Percentiles rank a stretch among this genome's conserved stretches.
phyloP scores from a whole-genome alignment of 64 coral and sea anemone species.

The Acropora yongei region DNA sequence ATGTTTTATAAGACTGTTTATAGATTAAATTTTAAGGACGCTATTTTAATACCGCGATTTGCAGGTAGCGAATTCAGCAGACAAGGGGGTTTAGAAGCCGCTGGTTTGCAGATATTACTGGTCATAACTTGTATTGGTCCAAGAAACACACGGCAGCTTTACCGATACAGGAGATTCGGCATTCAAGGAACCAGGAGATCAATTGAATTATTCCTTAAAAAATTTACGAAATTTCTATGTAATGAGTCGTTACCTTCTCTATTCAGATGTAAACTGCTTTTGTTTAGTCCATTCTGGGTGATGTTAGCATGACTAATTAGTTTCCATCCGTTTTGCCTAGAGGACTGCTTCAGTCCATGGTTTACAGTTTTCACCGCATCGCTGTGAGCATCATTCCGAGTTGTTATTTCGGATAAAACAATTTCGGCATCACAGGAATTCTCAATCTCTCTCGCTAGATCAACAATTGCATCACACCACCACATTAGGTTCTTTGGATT shows the following conservation, averaged over 20 bases:
- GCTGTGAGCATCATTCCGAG: not conserved
- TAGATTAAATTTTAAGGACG: too few relatives aligned
- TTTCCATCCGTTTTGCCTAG: not conserved
- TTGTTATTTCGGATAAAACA: conserved; percentile 2
- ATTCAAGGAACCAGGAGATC: conserved; percentile 11
- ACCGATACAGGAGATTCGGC: not conserved
- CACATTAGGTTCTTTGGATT: not conserved
- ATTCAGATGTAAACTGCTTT: not conserved
- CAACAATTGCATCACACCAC: not conserved
- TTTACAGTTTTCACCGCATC: not conserved
- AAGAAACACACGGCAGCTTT: not conserved
- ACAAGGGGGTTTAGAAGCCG: too few relatives aligned
- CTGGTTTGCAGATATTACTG: too few relatives aligned
- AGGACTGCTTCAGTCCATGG: not conserved
- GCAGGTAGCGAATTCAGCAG: too few relatives aligned
- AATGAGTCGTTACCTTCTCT: not conserved
- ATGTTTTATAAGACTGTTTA: conserved; percentile 2
- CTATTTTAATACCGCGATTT: not conserved
- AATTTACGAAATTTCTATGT: conserved; percentile 11
- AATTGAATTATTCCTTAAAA: conserved; percentile 9
- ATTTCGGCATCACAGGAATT: not conserved
- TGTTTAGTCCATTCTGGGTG: not conserved
- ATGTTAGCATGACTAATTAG: not conserved
- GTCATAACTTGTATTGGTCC: not conserved
- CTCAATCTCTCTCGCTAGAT: not conserved